Percentiles rank a stretch among this genome's conserved stretches.
Conservation (phyloP, 2,888 invertebrate species). For the Nomada ruficornis region DNA sequence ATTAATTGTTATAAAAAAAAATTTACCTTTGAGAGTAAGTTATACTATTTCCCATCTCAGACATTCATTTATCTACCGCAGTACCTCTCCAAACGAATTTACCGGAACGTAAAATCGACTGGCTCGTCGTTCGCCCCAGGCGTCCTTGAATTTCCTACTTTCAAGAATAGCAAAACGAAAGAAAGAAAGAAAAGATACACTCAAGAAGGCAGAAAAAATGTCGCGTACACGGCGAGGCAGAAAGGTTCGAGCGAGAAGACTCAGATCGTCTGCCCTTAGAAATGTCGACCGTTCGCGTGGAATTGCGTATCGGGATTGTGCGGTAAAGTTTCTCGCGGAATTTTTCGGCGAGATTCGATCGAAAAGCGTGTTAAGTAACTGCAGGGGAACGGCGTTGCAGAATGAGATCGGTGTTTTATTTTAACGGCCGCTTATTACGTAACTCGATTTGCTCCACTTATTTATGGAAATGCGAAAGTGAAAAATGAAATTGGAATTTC, state of each 20-base stretch:
- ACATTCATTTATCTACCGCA: too few relatives aligned
- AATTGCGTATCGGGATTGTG: too few relatives aligned
- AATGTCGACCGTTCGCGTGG: too few relatives aligned
- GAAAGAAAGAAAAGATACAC: neutral
- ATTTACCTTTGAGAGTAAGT: too few relatives aligned
- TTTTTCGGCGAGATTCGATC: constrained; percentile 17
- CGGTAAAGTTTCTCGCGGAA: neutral
- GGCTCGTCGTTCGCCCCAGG: constrained; percentile 19
- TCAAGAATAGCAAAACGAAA: constrained; percentile 26
- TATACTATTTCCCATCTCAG: too few relatives aligned
- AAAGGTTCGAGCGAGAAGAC: too few relatives aligned
- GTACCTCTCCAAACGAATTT: neutral
- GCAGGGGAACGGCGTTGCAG: neutral
- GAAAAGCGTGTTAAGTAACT: constrained; percentile 20
- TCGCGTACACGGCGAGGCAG: constrained; percentile 32
- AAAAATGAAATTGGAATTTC: neutral
- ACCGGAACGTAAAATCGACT: neutral
- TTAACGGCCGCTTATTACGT: neutral
- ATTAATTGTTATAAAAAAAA: too few relatives aligned
- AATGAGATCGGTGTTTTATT: constrained; percentile 3
- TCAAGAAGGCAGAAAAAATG: constrained; percentile 26
- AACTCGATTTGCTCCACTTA: neutral
- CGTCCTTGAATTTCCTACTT: constrained; percentile 60
- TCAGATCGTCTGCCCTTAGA: too few relatives aligned
- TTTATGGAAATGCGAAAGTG: too few relatives aligned